Percentiles rank a stretch among this genome's conserved stretches.
Conservation (phyloP, 2,797 vertebrate genomes). For the Todus mexicanus region DNA sequence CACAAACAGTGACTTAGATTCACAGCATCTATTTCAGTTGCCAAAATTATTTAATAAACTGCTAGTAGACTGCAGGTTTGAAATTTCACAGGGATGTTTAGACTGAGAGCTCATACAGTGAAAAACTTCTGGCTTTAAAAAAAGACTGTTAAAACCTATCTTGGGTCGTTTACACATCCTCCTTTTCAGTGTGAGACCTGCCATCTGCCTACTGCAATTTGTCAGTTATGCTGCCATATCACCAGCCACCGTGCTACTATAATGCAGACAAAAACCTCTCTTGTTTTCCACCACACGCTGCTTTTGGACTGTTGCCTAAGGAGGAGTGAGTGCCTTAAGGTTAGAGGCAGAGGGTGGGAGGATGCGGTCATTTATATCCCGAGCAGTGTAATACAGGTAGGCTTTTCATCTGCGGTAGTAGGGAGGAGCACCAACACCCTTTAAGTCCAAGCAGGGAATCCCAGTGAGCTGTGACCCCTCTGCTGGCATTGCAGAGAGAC, state of each 20-base stretch:
- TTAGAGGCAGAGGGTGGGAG: not conserved
- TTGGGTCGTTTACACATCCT: constrained; percentile 40
- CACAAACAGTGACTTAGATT: not conserved
- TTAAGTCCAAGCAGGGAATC: not conserved
- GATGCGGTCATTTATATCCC: not conserved
- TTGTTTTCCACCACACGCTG: rapidly evolving
- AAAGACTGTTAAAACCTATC: constrained; percentile 33
- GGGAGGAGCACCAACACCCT: rapidly evolving
- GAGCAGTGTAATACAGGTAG: not conserved
- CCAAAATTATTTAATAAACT: constrained; percentile 38
- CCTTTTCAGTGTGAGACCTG: constrained; percentile 21
- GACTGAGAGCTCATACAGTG: constrained; percentile 1
- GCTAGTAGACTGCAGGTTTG: not conserved
- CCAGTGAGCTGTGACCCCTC: not conserved
- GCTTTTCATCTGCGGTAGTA: not conserved
- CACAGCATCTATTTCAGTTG: not conserved
- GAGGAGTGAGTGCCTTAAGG: not conserved
- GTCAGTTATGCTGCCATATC: not conserved
- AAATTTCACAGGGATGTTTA: constrained; percentile 30
- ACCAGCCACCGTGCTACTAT: not conserved
- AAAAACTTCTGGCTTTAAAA: constrained; percentile 48
- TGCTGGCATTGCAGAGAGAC: not conserved
- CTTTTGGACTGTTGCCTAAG: not conserved
- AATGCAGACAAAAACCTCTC: not conserved
- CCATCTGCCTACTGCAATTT: constrained; percentile 28